These are phyloP conservation scores for Corythornis madagascariensis DNA, from an alignment of 2,113 vertebrate species.

Conservation along the genomic window DNA sequence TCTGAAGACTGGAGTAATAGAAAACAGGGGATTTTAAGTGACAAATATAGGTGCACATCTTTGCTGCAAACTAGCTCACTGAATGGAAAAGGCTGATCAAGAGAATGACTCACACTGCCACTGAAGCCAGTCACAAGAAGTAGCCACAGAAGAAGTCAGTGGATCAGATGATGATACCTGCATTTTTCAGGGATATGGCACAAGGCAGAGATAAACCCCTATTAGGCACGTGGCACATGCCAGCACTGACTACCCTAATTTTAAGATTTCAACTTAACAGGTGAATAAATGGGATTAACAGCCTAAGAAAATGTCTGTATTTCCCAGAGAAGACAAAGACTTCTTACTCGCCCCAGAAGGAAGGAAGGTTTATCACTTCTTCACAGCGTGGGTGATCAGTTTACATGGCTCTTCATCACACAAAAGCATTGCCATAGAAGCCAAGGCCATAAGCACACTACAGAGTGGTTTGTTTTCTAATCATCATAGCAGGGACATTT, in stretches of 20 bases:
- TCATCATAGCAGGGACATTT: not conserved
- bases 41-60: not conserved
- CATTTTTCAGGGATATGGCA: not conserved
- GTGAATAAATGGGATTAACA: not conserved
- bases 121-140: not conserved
- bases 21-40: not conserved
- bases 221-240: not conserved
- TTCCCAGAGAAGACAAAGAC: not conserved
- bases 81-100: not conserved
- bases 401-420: not conserved
- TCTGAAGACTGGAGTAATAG: not conserved
- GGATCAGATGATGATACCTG: not conserved
- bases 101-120: not conserved
- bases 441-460: not conserved
- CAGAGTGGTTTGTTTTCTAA: not conserved
- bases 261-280: not conserved
- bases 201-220: not conserved
- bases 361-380: not conserved
- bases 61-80: not conserved
- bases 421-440: not conserved
- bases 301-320: not conserved
- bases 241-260: not conserved
- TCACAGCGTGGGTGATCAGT: rapidly evolving
- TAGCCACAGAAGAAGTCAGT: not conserved
- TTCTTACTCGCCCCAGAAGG: not conserved